These are phyloP conservation scores for Drosophila birchii DNA, from an alignment of 2,888 invertebrate genomes.

Conservation along the genomic window DNA sequence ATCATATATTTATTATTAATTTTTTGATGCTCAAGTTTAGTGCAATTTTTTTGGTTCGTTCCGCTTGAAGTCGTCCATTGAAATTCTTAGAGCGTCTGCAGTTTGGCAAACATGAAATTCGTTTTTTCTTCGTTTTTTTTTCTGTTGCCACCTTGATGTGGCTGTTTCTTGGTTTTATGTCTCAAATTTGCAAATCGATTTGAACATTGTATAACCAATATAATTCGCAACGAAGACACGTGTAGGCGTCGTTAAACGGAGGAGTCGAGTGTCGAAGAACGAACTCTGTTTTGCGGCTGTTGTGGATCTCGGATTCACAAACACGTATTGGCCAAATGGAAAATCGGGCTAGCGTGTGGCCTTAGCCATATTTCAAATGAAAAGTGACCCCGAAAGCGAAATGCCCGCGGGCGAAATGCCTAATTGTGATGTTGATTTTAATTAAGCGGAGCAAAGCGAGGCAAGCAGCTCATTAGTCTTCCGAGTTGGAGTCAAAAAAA, in stretches of 20 bases:
- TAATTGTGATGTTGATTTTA: conserved; percentile 46
- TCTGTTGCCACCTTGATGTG: conserved; percentile 26
- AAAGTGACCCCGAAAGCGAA: conserved; percentile 43
- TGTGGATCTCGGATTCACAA: conserved; percentile 55
- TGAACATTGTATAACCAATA: conserved; percentile 65
- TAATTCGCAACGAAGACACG: conserved; percentile 52
- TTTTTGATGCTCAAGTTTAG: not conserved
- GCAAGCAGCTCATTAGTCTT: conserved; percentile 42
- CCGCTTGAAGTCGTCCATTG: conserved; percentile 12
- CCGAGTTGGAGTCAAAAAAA: not conserved
- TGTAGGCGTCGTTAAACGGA: conserved; percentile 61
- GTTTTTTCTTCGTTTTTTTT: conserved; percentile 6
- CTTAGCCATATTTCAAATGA: conserved; percentile 18
- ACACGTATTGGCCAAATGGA: conserved; percentile 50
- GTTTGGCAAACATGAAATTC: conserved; percentile 7
- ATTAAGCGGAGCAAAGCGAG: conserved; percentile 30
- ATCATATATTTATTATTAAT: conserved; percentile 10
- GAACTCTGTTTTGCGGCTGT: not conserved
- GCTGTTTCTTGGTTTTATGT: conserved; percentile 38
- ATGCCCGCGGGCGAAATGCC: conserved; percentile 40
- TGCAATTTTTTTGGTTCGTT: conserved; percentile 5
- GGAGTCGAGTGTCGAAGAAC: conserved; percentile 16
- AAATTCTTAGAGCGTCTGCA: conserved; percentile 22
- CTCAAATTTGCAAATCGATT: conserved; percentile 63
- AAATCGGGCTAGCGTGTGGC: conserved; percentile 14